These are phyloP conservation scores for Zalophus californianus DNA, from an alignment of 2,797 vertebrate genomes.

Conservation along the genomic window DNA sequence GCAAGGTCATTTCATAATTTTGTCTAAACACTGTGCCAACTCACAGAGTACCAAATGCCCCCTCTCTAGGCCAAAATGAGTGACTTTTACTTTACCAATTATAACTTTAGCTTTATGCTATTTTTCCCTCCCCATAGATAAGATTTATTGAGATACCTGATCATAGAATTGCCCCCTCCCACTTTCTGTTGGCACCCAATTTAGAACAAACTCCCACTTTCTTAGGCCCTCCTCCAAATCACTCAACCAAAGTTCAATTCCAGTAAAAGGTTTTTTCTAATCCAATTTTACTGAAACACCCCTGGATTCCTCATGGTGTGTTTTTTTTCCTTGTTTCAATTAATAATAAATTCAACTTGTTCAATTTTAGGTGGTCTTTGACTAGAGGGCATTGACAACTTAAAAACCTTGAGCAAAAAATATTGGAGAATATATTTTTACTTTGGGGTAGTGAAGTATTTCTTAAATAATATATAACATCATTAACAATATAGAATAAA, in stretches of 20 bases:
- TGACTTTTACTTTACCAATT: constrained; percentile 2
- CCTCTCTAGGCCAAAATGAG: background rate
- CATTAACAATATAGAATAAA: background rate
- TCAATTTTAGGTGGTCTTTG: constrained; percentile 11
- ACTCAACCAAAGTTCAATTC: background rate
- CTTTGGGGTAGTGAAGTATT: background rate
- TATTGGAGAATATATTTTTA: constrained; percentile 18
- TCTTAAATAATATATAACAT: background rate
- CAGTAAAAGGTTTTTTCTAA: background rate
- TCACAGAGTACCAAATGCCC: background rate
- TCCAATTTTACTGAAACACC: background rate
- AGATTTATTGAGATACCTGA: constrained; percentile 19
- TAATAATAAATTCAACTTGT: constrained; percentile 3
- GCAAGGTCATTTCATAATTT: constrained; percentile 37
- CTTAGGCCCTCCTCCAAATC: constrained; percentile 1
- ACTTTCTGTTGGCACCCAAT: background rate
- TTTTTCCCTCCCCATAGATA: background rate
- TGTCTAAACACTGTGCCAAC: constrained; percentile 18
- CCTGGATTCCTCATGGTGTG: background rate
- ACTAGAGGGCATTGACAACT: background rate
- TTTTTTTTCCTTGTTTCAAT: background rate
- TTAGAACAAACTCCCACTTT: constrained; percentile 19
- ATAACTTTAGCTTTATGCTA: background rate
- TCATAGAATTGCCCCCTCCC: background rate
- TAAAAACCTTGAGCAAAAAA: constrained; percentile 37